These are phyloP conservation scores for Cottoperca gobio DNA, from an alignment of 2,797 vertebrate species.

Conservation along the genomic window DNA sequence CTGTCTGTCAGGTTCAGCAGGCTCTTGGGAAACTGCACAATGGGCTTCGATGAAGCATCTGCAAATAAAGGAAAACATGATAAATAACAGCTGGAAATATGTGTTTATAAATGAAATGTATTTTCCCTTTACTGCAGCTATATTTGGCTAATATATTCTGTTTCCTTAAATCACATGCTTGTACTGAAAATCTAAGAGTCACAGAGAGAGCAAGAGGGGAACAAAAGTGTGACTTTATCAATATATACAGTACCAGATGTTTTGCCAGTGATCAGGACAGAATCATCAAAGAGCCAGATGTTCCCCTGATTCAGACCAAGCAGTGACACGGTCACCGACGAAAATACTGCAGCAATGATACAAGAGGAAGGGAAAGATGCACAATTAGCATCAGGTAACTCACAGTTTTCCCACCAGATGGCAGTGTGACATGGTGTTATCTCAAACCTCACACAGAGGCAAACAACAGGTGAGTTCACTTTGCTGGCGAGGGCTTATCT, in stretches of 20 bases:
- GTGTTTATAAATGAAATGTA: not conserved
- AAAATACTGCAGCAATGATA: slow-evolving; percentile 86
- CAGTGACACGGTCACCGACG: slow-evolving; percentile 89
- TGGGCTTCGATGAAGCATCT: slow-evolving; percentile 86
- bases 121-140: not conserved
- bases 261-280: slow-evolving; percentile 89
- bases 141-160: not conserved
- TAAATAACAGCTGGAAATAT: not conserved
- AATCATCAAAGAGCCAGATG: slow-evolving; percentile 94
- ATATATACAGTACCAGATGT: slow-evolving; percentile 83
- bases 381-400: not conserved
- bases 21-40: slow-evolving; percentile 89
- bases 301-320: slow-evolving; percentile 90
- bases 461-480: not conserved
- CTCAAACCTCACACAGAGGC: not conserved
- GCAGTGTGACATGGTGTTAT: slow-evolving; percentile 19
- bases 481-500: not conserved
- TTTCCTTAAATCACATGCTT: not conserved
- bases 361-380: not conserved
- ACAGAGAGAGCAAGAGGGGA: not conserved
- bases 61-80: slow-evolving; percentile 38
- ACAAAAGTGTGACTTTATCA: not conserved
- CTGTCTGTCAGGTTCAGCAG: slow-evolving; percentile 86
- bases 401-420: slow-evolving; percentile 52
- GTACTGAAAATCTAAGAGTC: not conserved